These are phyloP conservation scores for Thripadectes ignobilis DNA, from an alignment of 2,797 vertebrate genomes.

Conservation along the genomic window DNA sequence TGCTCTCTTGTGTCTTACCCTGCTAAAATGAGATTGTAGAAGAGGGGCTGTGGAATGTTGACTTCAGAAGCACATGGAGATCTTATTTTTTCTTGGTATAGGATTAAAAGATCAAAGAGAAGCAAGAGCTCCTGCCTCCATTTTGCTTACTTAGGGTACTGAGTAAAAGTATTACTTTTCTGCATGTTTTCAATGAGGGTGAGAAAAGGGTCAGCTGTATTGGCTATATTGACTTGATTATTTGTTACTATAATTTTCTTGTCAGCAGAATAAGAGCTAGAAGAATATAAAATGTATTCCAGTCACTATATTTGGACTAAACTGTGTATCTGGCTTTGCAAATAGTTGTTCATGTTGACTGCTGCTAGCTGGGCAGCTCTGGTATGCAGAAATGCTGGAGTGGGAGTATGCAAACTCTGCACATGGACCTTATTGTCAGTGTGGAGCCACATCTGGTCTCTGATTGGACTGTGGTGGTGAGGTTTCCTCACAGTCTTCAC, in stretches of 20 bases:
- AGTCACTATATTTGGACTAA: neutral
- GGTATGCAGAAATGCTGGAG: neutral
- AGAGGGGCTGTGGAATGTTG: neutral
- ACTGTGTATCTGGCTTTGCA: neutral
- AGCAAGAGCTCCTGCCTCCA: neutral
- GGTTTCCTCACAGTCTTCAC: neutral
- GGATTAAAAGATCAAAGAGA: neutral
- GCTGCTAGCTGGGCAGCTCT: neutral
- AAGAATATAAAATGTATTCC: neutral
- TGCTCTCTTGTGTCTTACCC: neutral
- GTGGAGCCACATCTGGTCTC: neutral
- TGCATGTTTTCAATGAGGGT: neutral
- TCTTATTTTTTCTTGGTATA: neutral
- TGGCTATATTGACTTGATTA: neutral
- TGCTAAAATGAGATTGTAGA: neutral
- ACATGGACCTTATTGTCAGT: rapidly evolving
- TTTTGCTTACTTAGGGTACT: neutral
- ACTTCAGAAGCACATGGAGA: neutral
- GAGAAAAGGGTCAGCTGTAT: neutral
- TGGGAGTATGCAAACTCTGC: neutral
- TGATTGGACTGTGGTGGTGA: neutral
- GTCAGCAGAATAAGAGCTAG: neutral
- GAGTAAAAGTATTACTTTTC: neutral
- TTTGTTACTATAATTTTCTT: neutral
- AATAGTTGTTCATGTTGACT: neutral